Percentiles rank a stretch among this genome's conserved stretches.
Evolutionary conservation across 2,113 vertebrate genomes (phyloP).

Genomic region (Dicerorhinus sumatrensis): DNA sequence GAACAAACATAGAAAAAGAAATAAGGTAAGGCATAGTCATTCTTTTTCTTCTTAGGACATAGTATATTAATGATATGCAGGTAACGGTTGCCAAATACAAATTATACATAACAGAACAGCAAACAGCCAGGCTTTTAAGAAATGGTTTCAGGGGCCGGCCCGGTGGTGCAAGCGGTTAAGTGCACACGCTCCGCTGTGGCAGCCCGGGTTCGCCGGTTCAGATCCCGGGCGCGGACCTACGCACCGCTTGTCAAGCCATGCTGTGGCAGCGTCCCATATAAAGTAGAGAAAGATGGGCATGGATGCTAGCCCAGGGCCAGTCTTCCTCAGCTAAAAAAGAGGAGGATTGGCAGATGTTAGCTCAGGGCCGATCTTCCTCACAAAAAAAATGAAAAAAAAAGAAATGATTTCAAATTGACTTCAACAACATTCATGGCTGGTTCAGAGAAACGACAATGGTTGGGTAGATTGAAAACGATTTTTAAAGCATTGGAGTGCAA

Average conservation of each 20-base stretch:
- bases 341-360: too few relatives aligned
- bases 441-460: background rate
- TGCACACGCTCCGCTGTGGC: too few relatives aligned
- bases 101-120: background rate
- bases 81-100: constrained; percentile 8
- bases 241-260: too few relatives aligned
- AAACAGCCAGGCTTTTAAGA: background rate
- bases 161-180: too few relatives aligned
- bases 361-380: too few relatives aligned
- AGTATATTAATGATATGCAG: constrained; percentile 5
- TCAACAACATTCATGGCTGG: background rate
- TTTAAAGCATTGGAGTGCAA: constrained; percentile 32
- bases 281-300: too few relatives aligned
- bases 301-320: too few relatives aligned
- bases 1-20: background rate
- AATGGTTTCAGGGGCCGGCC: background rate
- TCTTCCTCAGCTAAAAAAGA: too few relatives aligned
- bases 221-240: too few relatives aligned
- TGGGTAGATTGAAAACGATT: background rate
- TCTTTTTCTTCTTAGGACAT: background rate
- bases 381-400: background rate
- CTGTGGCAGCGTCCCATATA: too few relatives aligned
- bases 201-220: too few relatives aligned
- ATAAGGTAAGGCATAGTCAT: background rate
- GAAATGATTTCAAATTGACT: constrained; percentile 39